Percentiles rank a stretch among this genome's conserved stretches.
Evolutionary conservation across 2,797 vertebrate species (phyloP).

Genomic region (Xyrichtys novacula): DNA sequence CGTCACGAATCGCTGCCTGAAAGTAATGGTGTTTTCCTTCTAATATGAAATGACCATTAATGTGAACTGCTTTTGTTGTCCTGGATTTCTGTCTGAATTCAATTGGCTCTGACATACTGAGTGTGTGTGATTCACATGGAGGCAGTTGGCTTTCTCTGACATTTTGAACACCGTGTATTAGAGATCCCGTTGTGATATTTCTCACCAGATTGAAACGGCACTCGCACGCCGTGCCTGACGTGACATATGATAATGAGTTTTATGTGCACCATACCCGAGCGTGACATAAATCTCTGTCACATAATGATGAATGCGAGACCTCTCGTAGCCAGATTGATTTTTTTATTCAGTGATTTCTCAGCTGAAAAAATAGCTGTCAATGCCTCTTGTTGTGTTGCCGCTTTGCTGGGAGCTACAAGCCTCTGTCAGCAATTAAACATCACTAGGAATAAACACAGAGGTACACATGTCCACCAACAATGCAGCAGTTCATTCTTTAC

Average conservation of each 20-base stretch:
- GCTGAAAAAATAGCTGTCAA: conserved; percentile 52
- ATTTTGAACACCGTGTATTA: conserved; percentile 39
- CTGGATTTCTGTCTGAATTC: conserved; percentile 28
- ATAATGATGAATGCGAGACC: conserved; percentile 62
- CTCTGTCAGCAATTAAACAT: conserved; percentile 60
- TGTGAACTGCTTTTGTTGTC: conserved; percentile 35
- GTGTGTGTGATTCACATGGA: conserved; percentile 13
- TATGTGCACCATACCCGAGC: conserved; percentile 61
- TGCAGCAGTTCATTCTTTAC: conserved; percentile 56
- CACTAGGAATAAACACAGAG: conserved; percentile 33
- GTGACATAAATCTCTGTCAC: conserved; percentile 70
- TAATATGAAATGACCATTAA: conserved; percentile 40
- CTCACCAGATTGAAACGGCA: conserved; percentile 31
- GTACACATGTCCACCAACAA: conserved; percentile 32
- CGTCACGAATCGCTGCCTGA: conserved; percentile 47
- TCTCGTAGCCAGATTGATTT: conserved; percentile 62
- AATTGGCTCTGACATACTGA: conserved; percentile 8
- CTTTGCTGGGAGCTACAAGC: conserved; percentile 32
- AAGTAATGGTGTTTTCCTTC: conserved; percentile 40
- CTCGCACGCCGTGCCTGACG: conserved; percentile 36
- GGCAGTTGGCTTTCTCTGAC: conserved; percentile 37
- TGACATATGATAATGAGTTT: conserved; percentile 78
- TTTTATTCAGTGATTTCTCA: conserved; percentile 66
- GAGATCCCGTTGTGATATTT: conserved; percentile 39
- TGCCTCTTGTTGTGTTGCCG: conserved; percentile 32